Conservation (phyloP, 2,888 invertebrate species). For the Tenthredo scrophulariae region DNA sequence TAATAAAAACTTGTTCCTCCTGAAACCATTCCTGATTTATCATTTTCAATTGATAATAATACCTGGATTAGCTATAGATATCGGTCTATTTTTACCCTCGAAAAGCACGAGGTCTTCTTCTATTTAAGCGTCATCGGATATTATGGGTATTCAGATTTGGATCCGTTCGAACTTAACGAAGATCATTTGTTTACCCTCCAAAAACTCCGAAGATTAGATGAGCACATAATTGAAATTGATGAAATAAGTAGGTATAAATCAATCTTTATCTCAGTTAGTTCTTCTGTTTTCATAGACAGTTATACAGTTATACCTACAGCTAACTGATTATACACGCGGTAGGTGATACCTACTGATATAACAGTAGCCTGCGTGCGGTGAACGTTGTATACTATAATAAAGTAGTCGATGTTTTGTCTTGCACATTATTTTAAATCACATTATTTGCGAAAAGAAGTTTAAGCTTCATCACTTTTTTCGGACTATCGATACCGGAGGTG, state of each 20-base stretch:
- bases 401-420: background rate
- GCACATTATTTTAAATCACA: conserved; percentile 1
- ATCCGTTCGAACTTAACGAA: background rate
- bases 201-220: background rate
- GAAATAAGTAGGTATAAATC: background rate
- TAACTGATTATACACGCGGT: background rate
- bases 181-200: background rate
- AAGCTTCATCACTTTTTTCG: background rate
- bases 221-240: background rate
- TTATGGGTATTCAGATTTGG: background rate
- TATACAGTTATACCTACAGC: conserved; percentile 21
- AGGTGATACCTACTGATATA: conserved; percentile 26
- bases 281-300: background rate
- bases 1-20: conserved; percentile 43
- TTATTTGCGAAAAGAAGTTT: background rate
- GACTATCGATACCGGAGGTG: background rate
- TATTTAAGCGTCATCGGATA: background rate
- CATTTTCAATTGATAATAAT: conserved; percentile 58
- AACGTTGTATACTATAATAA: background rate
- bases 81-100: background rate
- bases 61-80: background rate
- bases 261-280: background rate
- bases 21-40: conserved; percentile 57
- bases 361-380: background rate
- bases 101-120: background rate